phyloP scores from a whole-genome alignment of 2,888 invertebrate species.

The Xestia c-nigrum region DNA sequence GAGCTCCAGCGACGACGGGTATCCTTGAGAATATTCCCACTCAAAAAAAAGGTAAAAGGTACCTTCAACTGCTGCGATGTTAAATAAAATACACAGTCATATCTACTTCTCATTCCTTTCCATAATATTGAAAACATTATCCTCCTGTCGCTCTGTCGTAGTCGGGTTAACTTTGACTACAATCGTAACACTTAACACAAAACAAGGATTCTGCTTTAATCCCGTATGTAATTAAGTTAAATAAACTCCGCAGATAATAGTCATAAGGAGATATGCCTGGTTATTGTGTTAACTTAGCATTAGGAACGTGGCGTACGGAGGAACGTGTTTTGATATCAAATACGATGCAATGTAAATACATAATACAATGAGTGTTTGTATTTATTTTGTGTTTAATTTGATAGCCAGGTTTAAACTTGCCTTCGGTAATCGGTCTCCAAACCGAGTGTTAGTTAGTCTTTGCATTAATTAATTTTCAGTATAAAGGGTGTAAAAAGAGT shows the following conservation, averaged over 20 bases:
- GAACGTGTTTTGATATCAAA: slow-evolving; percentile 32
- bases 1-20: too few species aligned
- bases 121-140: neutral
- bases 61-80: too few species aligned
- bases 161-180: neutral
- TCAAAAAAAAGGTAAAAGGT: too few species aligned
- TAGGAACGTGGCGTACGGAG: slow-evolving; percentile 3
- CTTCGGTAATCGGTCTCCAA: neutral
- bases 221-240: slow-evolving; percentile 14
- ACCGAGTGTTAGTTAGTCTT: neutral
- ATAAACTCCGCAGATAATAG: slow-evolving; percentile 12
- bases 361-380: neutral
- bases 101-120: too few species aligned
- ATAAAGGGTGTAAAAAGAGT: too few species aligned
- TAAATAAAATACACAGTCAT: too few species aligned
- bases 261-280: slow-evolving; percentile 18
- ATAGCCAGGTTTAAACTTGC: neutral
- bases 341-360: slow-evolving; percentile 11
- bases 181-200: neutral
- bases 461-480: neutral
- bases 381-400: neutral
- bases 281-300: slow-evolving; percentile 41
- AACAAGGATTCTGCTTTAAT: slow-evolving; percentile 12
- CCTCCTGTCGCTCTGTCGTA: neutral
- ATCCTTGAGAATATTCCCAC: too few species aligned